Base-by-base conservation (phyloP, 2,113 vertebrate genomes). In the Carettochelys insculpta region DNA sequence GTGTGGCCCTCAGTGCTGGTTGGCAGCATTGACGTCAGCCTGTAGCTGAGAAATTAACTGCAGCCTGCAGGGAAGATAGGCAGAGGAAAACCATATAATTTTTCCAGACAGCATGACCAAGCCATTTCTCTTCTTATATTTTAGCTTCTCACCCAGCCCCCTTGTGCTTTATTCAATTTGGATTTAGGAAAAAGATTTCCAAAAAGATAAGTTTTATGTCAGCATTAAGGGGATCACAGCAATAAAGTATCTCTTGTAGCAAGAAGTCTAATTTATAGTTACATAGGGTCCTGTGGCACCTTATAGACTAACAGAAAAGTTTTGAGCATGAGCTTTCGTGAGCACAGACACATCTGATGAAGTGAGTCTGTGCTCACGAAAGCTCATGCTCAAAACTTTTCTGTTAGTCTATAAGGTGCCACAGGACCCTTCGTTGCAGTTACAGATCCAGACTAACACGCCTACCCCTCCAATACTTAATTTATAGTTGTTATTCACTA, bases 141-240 rank as follows among this genome's bases (percentile, higher is more conserved):
- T 87, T 83, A 92, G 86, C 89, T 90, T 96, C 94, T 97, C 94
- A 94, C 87, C 94, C 87, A 94, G 95, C 94, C 95, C 95, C 95
- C 93, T 89, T 92, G 84, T 81, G 96, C 94, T 97, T 95, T 94
- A 88, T 94, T 87, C 86, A 41, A 80, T 97, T 96, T 96, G 92
- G 92, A 95, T 96, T 97, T 94, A 68, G 96, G 96, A 79, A 87
- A 94, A 95, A 94, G 89, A 68, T 81, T 97, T 94, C 97, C 94
- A 97, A 97, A 97, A 96, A 97, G 94, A 88, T 50, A 14, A 95
- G 93, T 94, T 96, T 96, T 97, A 97, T 97, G 96, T 96, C 97
- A 96, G 92, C 87, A 68, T 96, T 94, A 96, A 97, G 95, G 93
- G 88, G 91, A 96, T 94, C 92, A 81, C 84, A 85, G 96, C 93